Evolutionary conservation across 2,797 vertebrate species (phyloP).

Genomic region (Typhlichthys eigenmanni): DNA sequence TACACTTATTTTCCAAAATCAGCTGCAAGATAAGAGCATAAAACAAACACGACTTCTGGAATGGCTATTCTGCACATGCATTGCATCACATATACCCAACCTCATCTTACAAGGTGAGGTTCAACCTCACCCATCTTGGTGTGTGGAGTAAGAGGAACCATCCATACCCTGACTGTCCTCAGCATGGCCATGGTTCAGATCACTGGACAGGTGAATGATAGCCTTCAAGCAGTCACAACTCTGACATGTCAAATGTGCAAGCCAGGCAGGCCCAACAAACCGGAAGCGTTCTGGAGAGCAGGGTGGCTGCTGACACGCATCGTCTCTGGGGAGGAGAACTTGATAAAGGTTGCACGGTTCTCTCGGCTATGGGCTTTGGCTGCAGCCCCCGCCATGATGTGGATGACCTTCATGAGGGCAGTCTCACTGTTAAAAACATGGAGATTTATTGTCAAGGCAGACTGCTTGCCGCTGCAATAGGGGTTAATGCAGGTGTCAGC

Average conservation of each 20-base stretch:
- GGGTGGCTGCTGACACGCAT: conserved; percentile 79
- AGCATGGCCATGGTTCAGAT: not conserved
- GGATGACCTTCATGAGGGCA: conserved; percentile 72
- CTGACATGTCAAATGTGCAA: conserved; percentile 26
- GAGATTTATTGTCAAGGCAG: not conserved
- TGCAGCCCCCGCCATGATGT: conserved; percentile 73
- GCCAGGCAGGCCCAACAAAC: conserved; percentile 55
- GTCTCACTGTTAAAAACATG: conserved; percentile 67
- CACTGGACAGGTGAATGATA: not conserved
- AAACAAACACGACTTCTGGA: conserved; percentile 33
- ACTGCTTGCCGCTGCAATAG: not conserved
- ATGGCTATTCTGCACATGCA: conserved; percentile 19
- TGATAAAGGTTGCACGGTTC: conserved; percentile 77
- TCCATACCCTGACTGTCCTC: not conserved
- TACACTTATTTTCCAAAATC: conserved; percentile 57
- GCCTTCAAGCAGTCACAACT: not conserved
- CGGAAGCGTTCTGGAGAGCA: conserved; percentile 51
- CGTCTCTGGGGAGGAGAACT: conserved; percentile 79
- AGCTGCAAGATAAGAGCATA: conserved; percentile 67
- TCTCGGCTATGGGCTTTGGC: conserved; percentile 65
- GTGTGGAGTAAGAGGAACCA: not conserved
- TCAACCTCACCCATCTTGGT: conserved; percentile 21
- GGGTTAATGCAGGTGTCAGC: too few species aligned
- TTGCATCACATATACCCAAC: not conserved
- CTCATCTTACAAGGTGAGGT: conserved; percentile 13